Evolutionary conservation across 2,888 invertebrate species (phyloP).

Genomic region (Thalpophila matura): DNA sequence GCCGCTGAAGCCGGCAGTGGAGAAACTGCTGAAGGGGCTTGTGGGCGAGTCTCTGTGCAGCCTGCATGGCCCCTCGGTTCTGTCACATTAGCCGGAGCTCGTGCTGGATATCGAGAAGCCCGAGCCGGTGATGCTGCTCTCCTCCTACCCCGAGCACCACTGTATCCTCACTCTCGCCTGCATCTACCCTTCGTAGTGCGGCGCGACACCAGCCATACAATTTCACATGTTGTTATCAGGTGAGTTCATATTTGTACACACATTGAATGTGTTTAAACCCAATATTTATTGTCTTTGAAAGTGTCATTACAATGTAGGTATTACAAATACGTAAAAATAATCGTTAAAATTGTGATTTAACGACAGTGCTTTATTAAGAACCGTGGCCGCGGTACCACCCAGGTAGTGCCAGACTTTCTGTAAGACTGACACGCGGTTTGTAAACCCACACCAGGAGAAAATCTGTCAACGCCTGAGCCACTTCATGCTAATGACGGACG

Average conservation of each 20-base stretch:
- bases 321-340: slow-evolving; percentile 1
- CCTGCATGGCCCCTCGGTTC: slow-evolving; percentile 92
- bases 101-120: slow-evolving; percentile 95
- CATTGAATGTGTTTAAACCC: neutral
- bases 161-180: slow-evolving; percentile 97
- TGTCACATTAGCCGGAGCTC: slow-evolving; percentile 94
- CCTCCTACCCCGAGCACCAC: slow-evolving; percentile 96
- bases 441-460: slow-evolving; percentile 64
- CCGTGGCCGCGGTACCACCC: slow-evolving; percentile 59
- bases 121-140: slow-evolving; percentile 96
- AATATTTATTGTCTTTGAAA: slow-evolving; percentile 10
- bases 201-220: slow-evolving; percentile 92
- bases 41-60: slow-evolving; percentile 93
- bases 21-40: slow-evolving; percentile 92
- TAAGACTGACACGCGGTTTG: slow-evolving; percentile 62
- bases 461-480: slow-evolving; percentile 72
- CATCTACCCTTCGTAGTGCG: slow-evolving; percentile 97
- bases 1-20: slow-evolving; percentile 95
- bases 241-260: slow-evolving; percentile 80
- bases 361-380: slow-evolving; percentile 5
- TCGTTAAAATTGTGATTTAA: slow-evolving; percentile 28
- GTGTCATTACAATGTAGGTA: neutral
- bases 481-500: slow-evolving; percentile 68
- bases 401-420: slow-evolving; percentile 54
- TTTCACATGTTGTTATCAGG: slow-evolving; percentile 96